These are phyloP conservation scores for Philhelius pedissequus DNA, from an alignment of 2,888 invertebrate genomes.

Conservation along the genomic window DNA sequence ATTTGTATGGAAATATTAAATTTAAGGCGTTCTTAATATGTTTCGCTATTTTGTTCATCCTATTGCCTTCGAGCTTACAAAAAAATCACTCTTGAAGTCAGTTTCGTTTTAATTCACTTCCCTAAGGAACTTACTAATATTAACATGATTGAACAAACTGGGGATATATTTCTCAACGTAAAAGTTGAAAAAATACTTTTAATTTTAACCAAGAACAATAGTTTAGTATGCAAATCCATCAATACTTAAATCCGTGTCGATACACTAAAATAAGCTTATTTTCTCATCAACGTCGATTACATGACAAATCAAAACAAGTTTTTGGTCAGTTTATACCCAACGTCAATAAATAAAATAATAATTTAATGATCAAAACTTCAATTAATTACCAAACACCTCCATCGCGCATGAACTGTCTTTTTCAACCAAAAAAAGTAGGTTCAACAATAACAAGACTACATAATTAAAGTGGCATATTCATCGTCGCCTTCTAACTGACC, in stretches of 20 bases:
- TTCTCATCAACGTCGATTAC: slow-evolving; percentile 19
- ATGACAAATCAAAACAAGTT: slow-evolving; percentile 24
- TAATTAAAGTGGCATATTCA: slow-evolving; percentile 18
- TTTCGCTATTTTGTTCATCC: too few relatives aligned
- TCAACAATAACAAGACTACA: slow-evolving; percentile 26
- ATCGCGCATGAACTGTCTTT: slow-evolving; percentile 14
- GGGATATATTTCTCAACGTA: too few relatives aligned
- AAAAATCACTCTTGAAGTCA: too few relatives aligned
- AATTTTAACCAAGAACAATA: too few relatives aligned
- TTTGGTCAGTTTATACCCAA: not conserved
- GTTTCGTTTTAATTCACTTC: too few relatives aligned
- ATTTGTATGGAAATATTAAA: too few relatives aligned
- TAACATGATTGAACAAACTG: too few relatives aligned
- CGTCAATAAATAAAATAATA: not conserved
- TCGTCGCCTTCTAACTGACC: slow-evolving; percentile 22
- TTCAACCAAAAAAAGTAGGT: slow-evolving; percentile 4
- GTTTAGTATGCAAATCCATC: not conserved
- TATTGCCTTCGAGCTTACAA: too few relatives aligned
- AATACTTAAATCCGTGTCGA: not conserved
- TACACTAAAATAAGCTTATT: not conserved
- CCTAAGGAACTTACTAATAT: too few relatives aligned
- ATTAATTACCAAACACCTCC: slow-evolving; percentile 30
- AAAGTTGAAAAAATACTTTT: too few relatives aligned
- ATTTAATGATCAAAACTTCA: slow-evolving; percentile 9
- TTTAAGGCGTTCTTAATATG: too few relatives aligned